phyloP scores from a whole-genome alignment of 2,888 invertebrate species.

The Dexiosoma caninum region DNA sequence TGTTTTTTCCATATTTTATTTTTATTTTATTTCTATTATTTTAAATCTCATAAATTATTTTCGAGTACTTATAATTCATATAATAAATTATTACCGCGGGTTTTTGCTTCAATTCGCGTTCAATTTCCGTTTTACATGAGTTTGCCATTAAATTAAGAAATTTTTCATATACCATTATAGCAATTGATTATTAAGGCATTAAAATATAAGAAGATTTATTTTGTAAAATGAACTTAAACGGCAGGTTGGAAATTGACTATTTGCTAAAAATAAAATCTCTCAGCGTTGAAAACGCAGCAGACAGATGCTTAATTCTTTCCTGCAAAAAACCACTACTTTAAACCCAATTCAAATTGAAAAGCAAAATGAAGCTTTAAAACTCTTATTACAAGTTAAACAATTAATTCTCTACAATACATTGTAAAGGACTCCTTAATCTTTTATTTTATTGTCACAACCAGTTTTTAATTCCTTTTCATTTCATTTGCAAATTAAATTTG shows the following conservation, averaged over 20 bases:
- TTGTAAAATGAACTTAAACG: too few relatives aligned
- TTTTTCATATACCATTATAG: constrained; percentile 45
- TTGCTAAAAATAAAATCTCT: too few relatives aligned
- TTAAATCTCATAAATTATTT: constrained; percentile 69
- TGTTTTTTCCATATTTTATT: too few relatives aligned
- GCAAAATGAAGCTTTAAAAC: too few relatives aligned
- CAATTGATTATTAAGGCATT: constrained; percentile 14
- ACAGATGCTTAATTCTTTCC: too few relatives aligned
- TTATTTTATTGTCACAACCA: neutral
- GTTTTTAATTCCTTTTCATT: neutral
- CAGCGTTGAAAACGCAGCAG: too few relatives aligned
- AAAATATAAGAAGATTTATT: neutral
- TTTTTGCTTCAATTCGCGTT: constrained; percentile 53
- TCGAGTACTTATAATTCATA: constrained; percentile 71
- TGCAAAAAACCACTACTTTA: too few relatives aligned
- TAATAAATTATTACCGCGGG: constrained; percentile 7
- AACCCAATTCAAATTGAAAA: too few relatives aligned
- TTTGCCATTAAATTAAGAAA: constrained; percentile 68
- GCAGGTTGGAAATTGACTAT: too few relatives aligned
- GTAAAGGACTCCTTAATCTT: too few relatives aligned
- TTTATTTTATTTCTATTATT: neutral
- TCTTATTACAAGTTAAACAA: too few relatives aligned
- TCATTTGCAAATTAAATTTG: constrained; percentile 46
- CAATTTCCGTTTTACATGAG: constrained; percentile 71
- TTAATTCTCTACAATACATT: too few relatives aligned